Evolutionary conservation across 1,140 invertebrate genomes (phyloP), one percentile per base, ranked within the genome.

Genomic region (Nomia melanderi): DNA sequence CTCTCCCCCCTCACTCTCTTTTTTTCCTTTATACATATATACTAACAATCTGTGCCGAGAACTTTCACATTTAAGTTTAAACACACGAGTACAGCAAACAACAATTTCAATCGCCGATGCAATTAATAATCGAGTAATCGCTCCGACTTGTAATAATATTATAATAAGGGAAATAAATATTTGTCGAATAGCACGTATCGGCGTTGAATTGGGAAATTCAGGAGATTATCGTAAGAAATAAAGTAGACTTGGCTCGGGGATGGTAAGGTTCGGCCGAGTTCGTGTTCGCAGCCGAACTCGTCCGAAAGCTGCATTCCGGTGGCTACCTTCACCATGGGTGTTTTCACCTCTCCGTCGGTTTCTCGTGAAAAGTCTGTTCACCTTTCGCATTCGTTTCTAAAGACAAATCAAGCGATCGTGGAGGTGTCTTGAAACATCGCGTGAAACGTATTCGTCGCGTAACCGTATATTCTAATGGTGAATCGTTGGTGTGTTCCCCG

Each of bases 321-420:
- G 75, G 59, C 59, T 76, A 82, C 84, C 81, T 82, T 83, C 83
- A 85, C 78, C 76, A 78, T 81, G 81, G 81, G 76, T 86, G 83
- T 85, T 86, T 86, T 86, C 85, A 83, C 85, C 66, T 83, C 62
- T 77, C 59, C 36, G 65, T 74, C 64, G 60, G 59, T 77, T 77
- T 77, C 64, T 79, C 65, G 53, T 64, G 65, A 79, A 69, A 77
- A 70, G 47, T 59, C 67, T 77, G 47, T 54, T 65, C 60, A 53
- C 23, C 29, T 66, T 39, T 57, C 44, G 50, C 25, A 14, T 67
- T 57, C 27, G 11, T 60, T 54, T n/a, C 29, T 25, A 5, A 57
- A 62, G 11, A 71, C 50, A 44, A 64, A 57, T 57, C 47, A 47
- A 65, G 23, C 50, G 20, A 44, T 59, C n/a, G 27, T 53, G 27